Conservation (phyloP, 2,797 vertebrate genomes). For the Sciaenops ocellatus region DNA sequence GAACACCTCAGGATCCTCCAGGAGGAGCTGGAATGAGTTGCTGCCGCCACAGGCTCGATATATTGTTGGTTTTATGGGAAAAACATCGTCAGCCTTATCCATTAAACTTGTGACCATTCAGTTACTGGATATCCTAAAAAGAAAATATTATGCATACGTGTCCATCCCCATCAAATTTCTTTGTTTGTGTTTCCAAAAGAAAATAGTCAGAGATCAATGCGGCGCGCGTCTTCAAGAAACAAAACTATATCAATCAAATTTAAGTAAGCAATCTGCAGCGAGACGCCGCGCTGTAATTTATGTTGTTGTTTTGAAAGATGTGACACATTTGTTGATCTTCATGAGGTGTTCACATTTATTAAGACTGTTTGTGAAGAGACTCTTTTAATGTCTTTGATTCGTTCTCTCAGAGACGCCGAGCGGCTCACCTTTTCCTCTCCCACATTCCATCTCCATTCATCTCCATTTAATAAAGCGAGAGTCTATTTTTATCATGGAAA, state of each 20-base stretch:
- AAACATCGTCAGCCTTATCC: too few species aligned
- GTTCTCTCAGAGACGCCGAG: constrained; percentile 27
- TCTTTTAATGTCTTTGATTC: constrained; percentile 40
- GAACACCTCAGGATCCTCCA: too few species aligned
- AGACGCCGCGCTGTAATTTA: constrained; percentile 7
- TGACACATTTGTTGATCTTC: constrained; percentile 26
- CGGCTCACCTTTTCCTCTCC: constrained; percentile 23
- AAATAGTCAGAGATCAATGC: neutral
- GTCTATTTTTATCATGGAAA: neutral
- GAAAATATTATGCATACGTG: too few species aligned
- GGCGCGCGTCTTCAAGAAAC: neutral
- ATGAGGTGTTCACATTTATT: constrained; percentile 18
- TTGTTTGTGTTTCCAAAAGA: neutral
- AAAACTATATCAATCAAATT: constrained; percentile 10
- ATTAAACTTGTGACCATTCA: too few species aligned
- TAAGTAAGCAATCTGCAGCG: neutral
- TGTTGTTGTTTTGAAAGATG: constrained; percentile 43
- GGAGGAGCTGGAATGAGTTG: too few species aligned
- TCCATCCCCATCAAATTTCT: too few species aligned
- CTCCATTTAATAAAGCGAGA: constrained; percentile 9
- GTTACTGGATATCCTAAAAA: too few species aligned
- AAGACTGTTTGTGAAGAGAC: constrained; percentile 20
- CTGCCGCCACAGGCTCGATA: too few species aligned
- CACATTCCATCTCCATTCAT: constrained; percentile 12
- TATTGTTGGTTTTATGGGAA: too few species aligned